Evolutionary conservation across 92 coral and sea anemone species (phyloP), one percentile per base, ranked within the genome.

Genomic region (Palythoa heliodiscus): DNA sequence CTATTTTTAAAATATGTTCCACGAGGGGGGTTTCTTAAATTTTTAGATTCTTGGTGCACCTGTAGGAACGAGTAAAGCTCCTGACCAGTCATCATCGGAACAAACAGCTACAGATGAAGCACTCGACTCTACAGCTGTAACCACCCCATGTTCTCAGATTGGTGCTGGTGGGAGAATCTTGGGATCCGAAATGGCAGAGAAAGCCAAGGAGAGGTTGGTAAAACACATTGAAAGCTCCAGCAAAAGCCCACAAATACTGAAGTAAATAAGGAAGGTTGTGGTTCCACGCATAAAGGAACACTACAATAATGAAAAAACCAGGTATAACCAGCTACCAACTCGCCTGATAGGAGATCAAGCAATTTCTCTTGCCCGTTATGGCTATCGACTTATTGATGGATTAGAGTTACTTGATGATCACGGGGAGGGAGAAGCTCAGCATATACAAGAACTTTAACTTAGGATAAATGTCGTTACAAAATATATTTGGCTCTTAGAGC

Each of bases 281-380:
- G 93, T 40, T 64, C 70, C 86, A 54, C 54, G 23, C 58, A 78
- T 85, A 70, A 89, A 78, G 77, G 92, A 89, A 77, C 92, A 87
- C 73, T 78, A 83, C 29, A 37, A 66, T 8, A 90, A 90, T 87
- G 90, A 67, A 58, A 82, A 71, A 87, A 87, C 17, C 70, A 90
- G 88, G 90, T 66, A 66, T 48, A 87, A 90, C 75, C 71, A 87
- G 88, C 70, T 90, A n/a, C 88, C 90, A 14, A 87, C 88, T 24
- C 78, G 86, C 47, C 86, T 90, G 52, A 87, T 90, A 52, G 92
- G 90, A 22, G 89, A 84, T 64, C 86, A 91, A 85, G 89, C 93
- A 3, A 91, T 87, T 69, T 70, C 91, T 11, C 61, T 91, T 17
- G 92, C 86, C 29, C 87, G 86, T 7, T 89, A 89, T 89, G 89